Conservation (phyloP, 2,797 vertebrate genomes). For the Trachurus trachurus region DNA sequence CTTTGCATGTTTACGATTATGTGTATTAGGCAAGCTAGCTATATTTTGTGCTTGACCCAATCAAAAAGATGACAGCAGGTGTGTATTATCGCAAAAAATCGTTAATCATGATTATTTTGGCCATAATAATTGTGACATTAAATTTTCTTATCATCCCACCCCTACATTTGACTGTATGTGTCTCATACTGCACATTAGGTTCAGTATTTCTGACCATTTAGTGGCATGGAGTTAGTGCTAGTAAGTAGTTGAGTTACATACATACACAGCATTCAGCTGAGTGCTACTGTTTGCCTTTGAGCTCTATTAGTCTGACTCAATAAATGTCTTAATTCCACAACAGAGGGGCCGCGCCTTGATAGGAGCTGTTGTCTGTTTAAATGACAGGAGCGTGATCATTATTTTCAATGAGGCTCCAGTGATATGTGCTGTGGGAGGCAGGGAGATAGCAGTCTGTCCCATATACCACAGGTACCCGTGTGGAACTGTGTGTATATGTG, state of each 20-base stretch:
- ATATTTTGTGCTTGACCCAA: too few relatives aligned
- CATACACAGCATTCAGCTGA: background rate
- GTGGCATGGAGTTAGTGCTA: background rate
- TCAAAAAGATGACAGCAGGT: too few relatives aligned
- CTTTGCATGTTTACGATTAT: too few relatives aligned
- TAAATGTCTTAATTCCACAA: conserved; percentile 30
- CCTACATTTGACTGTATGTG: background rate
- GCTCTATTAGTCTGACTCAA: conserved; percentile 19
- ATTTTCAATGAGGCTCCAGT: conserved; percentile 46
- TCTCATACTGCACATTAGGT: background rate
- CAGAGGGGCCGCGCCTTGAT: conserved; percentile 21
- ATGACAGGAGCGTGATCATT: conserved; percentile 44
- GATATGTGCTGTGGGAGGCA: conserved; percentile 35
- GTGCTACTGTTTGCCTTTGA: conserved; percentile 18
- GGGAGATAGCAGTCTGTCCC: conserved; percentile 40
- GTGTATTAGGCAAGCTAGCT: too few relatives aligned
- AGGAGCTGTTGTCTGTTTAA: conserved; percentile 37
- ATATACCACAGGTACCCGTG: conserved; percentile 31
- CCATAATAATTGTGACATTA: too few relatives aligned
- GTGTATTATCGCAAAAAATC: too few relatives aligned
- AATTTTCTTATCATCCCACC: too few relatives aligned
- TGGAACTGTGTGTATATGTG: background rate
- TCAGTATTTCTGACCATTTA: conserved; percentile 10
- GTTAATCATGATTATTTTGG: too few relatives aligned
- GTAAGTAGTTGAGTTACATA: background rate